Percentiles rank a stretch among this genome's conserved stretches.
Conservation (phyloP, 2,888 invertebrate species). For the Microplitis deprimator region DNA sequence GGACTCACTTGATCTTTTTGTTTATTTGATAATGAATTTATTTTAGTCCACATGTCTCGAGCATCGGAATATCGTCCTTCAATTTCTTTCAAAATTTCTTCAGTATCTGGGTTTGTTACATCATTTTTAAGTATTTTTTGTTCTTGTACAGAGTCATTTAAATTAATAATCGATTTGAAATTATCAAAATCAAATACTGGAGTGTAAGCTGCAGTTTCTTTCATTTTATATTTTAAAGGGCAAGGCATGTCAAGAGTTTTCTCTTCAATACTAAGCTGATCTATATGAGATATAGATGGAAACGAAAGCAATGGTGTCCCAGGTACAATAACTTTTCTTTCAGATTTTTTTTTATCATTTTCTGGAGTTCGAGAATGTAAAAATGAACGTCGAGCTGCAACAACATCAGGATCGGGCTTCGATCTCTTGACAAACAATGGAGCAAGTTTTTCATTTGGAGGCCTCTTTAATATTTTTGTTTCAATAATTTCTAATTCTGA, state of each 20-base stretch:
- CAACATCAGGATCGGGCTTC: constrained; percentile 74
- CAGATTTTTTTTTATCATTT: constrained; percentile 74
- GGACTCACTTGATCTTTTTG: constrained; percentile 45
- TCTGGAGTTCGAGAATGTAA: constrained; percentile 82
- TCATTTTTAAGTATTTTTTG: constrained; percentile 5
- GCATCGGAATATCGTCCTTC: constrained; percentile 57
- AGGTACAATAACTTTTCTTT: constrained; percentile 68
- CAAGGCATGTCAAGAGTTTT: not conserved
- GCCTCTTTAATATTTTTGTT: constrained; percentile 51
- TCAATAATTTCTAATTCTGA: constrained; percentile 40
- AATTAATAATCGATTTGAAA: constrained; percentile 51
- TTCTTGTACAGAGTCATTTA: constrained; percentile 15
- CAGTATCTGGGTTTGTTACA: constrained; percentile 47
- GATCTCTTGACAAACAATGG: constrained; percentile 79
- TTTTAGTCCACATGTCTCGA: constrained; percentile 57
- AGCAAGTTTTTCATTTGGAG: constrained; percentile 71
- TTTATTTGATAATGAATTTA: constrained; percentile 49
- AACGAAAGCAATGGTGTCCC: constrained; percentile 69
- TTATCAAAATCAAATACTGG: constrained; percentile 49
- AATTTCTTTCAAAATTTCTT: constrained; percentile 58
- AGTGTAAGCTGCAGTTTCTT: constrained; percentile 42
- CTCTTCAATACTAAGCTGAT: constrained; percentile 68
- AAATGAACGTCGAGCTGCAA: constrained; percentile 80
- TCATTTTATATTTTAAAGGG: constrained; percentile 44
- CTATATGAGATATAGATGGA: constrained; percentile 78